Evolutionary conservation across 1,140 invertebrate species (phyloP).

Genomic region (Plutomurus gul): DNA sequence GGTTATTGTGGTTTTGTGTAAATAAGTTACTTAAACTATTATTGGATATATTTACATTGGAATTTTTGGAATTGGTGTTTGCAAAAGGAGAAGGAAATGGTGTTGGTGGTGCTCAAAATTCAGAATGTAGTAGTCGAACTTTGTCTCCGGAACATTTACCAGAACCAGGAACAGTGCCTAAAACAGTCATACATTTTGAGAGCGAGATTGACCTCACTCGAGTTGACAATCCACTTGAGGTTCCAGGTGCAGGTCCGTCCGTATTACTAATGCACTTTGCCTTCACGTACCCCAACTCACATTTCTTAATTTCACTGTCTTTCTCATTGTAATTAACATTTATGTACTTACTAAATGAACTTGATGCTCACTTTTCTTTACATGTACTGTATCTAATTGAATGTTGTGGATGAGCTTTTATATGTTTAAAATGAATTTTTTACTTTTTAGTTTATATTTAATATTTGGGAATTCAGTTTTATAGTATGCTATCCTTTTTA

Average conservation of each 20-base stretch:
- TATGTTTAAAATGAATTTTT: background rate
- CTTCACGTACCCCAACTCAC: background rate
- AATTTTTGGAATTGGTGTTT: background rate
- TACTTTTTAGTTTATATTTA: background rate
- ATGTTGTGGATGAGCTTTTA: background rate
- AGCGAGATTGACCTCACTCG: slow-evolving; percentile 51
- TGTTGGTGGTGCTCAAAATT: slow-evolving; percentile 18
- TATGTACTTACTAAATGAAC: background rate
- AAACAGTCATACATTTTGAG: slow-evolving; percentile 53
- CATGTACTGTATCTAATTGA: background rate
- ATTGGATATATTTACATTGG: background rate
- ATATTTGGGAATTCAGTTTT: too few relatives aligned
- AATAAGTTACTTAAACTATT: background rate
- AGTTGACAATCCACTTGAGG: background rate
- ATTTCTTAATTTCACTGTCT: background rate
- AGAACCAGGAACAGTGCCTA: slow-evolving; percentile 50
- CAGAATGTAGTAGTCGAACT: slow-evolving; percentile 42
- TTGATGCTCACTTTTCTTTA: background rate
- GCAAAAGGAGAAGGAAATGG: slow-evolving; percentile 24
- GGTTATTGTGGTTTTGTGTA: background rate
- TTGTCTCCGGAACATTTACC: slow-evolving; percentile 52
- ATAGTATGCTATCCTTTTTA: too few relatives aligned
- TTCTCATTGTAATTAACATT: background rate
- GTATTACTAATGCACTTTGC: slow-evolving; percentile 10
- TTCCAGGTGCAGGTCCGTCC: slow-evolving; percentile 42